Conservation (phyloP, 2,797 vertebrate species). For the Bovichtus variegatus region DNA sequence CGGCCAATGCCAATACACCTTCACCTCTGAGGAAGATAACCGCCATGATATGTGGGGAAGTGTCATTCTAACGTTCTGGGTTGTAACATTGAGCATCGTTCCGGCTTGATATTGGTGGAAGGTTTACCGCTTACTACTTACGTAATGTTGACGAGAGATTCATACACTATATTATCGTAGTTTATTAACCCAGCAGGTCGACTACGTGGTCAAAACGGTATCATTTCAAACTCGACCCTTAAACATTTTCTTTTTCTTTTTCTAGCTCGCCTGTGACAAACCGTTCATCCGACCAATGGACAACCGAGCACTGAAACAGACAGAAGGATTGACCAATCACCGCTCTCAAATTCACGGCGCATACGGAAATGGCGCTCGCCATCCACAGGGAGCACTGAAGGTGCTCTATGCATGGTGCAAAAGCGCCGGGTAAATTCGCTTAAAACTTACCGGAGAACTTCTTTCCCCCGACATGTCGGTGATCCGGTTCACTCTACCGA, state of each 20-base stretch:
- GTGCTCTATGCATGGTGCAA: background rate
- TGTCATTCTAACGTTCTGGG: background rate
- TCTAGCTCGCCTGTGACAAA: background rate
- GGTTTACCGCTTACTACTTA: no score
- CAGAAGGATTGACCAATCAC: slow-evolving; percentile 57
- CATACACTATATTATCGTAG: background rate
- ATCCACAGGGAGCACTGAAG: background rate
- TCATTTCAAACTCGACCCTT: background rate
- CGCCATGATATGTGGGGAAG: background rate
- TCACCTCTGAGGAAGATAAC: accelerated
- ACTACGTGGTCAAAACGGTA: accelerated
- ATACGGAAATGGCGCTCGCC: slow-evolving; percentile 33
- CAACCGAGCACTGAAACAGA: background rate
- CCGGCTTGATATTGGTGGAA: no score
- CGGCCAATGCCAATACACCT: background rate
- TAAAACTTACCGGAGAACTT: slow-evolving; percentile 58
- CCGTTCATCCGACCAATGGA: slow-evolving; percentile 59
- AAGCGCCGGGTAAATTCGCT: background rate
- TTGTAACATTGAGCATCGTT: background rate
- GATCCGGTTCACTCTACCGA: background rate
- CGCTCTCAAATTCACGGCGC: background rate
- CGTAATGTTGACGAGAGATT: no score
- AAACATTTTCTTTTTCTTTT: background rate
- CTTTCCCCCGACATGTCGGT: slow-evolving; percentile 70
- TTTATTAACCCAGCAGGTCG: background rate